Base-by-base conservation (phyloP, 2,888 invertebrate genomes). In the Chrysopilus asiliformis region DNA sequence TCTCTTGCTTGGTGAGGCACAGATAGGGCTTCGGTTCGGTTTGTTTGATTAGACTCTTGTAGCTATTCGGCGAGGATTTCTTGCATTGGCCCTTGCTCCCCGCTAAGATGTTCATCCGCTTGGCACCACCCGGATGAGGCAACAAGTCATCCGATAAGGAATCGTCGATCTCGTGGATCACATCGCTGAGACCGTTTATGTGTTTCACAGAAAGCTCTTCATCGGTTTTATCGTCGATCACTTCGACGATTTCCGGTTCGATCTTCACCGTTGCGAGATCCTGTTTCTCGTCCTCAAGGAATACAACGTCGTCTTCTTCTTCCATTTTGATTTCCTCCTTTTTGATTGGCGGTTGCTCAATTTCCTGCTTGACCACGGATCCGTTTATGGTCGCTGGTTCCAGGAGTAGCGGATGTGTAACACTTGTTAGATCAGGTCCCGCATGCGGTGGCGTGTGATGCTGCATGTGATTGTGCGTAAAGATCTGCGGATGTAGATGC, bases 41-140 rank as follows among this genome's bases (percentile, higher is more conserved):
- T 46, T 60, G 61, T 40, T 60, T 64, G 27, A 64, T 64, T 36
- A 63, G 53, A 46, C 53, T 60, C 45, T 64, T 64, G 43, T 64
- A 64, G 46, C 63, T 57, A 39, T 60, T 37, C 26, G 55, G 49
- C 27, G 60, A 51, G 10, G 58, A 49, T 43, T 59, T 60, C 36
- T 61, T 64, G 36, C 50, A 52, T 18, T 46, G 47, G n/a, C 43
- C 46, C 32, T 53, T 53, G 38, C 49, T 50, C 42, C 55, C n/a
- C n/a, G n/a, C 55, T 5, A 60, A 49, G 32, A 60, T 52, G 43
- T 60, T 60, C 5, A 58, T 53, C 36, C 59, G 57, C 34, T 53
- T 44, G n/a, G 31, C 42, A 39, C n/a, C n/a, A n/a, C 29, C 40
- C 40, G 13, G 41, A 39, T 4, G 36, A 10, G 15, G 29, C 7